phyloP scores from a whole-genome alignment of 92 coral and sea anemone genomes.

The Hydrozoanthus gracilis region DNA sequence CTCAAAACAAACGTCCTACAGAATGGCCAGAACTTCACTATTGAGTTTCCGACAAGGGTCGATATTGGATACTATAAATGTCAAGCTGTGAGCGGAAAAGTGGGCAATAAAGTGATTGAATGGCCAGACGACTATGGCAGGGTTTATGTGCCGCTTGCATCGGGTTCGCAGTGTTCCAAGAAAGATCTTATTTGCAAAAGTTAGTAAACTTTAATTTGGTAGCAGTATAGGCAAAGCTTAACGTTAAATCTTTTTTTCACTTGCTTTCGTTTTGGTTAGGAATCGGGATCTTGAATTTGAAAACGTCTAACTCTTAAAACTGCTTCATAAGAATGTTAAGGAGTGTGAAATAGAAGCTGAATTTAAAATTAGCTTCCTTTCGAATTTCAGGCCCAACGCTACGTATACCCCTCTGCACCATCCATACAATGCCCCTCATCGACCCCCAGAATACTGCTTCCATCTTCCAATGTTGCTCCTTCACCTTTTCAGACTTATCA shows the following conservation, averaged over 20 bases:
- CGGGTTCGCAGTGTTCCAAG: not conserved
- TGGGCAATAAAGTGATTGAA: not conserved
- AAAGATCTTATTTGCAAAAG: not conserved
- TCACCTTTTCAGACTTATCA: too few relatives aligned
- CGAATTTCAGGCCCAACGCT: too few relatives aligned
- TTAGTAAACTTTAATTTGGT: not conserved
- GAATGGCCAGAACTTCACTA: slow-evolving; percentile 15
- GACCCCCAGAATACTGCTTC: too few relatives aligned
- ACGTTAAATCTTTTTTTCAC: not conserved
- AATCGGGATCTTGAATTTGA: too few relatives aligned
- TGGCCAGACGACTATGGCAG: slow-evolving; percentile 11
- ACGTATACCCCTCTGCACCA: too few relatives aligned
- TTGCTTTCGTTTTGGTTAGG: not conserved
- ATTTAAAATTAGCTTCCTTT: too few relatives aligned
- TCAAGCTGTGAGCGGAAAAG: not conserved
- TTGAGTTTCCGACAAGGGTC: slow-evolving; percentile 3
- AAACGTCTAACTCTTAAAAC: too few relatives aligned
- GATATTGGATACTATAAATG: slow-evolving; percentile 17
- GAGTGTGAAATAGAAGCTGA: too few relatives aligned
- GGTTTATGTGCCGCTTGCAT: not conserved
- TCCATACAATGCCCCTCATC: too few relatives aligned
- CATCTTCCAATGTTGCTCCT: too few relatives aligned
- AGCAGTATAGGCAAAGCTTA: too few relatives aligned
- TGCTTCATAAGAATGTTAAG: too few relatives aligned
- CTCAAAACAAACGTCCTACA: not conserved